Evolutionary conservation across 1,140 invertebrate genomes (phyloP).

Genomic region (Neodiprion pinetum): DNA sequence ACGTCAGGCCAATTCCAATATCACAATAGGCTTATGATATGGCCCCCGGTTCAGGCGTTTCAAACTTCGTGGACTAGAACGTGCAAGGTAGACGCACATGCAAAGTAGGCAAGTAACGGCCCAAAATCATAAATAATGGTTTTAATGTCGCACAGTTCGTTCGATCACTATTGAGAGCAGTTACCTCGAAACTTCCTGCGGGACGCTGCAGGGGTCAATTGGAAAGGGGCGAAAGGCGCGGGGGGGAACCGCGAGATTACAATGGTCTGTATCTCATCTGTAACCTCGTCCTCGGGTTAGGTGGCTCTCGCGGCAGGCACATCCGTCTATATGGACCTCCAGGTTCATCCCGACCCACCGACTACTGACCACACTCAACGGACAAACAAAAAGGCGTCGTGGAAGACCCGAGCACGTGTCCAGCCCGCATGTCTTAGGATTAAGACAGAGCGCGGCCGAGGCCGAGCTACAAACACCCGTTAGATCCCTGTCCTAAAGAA

Average conservation of each 20-base stretch:
- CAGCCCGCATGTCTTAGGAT: conserved; percentile 40
- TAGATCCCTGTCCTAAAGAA: conserved; percentile 32
- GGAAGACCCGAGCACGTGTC: conserved; percentile 30
- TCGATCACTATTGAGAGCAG: no score
- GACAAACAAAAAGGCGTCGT: conserved; percentile 24
- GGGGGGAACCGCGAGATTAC: neutral
- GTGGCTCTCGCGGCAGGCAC: neutral
- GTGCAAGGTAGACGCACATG: neutral
- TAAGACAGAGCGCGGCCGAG: conserved; percentile 37
- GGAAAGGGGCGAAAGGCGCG: no score
- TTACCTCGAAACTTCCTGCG: no score
- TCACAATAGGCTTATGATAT: neutral
- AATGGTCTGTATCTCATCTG: conserved; percentile 9
- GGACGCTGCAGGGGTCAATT: no score
- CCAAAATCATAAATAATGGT: neutral
- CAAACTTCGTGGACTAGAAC: neutral
- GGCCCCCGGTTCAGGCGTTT: neutral
- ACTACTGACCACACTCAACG: conserved; percentile 40
- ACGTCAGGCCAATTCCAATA: neutral
- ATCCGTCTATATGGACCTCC: conserved; percentile 6
- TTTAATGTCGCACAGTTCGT: no score
- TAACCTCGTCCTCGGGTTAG: conserved; percentile 15
- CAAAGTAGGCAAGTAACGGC: neutral
- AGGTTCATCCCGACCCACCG: conserved; percentile 10
- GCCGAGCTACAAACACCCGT: conserved; percentile 34